Evolutionary conservation across 1,140 invertebrate species (phyloP).

Genomic region (Acromyrmex charruanus): DNA sequence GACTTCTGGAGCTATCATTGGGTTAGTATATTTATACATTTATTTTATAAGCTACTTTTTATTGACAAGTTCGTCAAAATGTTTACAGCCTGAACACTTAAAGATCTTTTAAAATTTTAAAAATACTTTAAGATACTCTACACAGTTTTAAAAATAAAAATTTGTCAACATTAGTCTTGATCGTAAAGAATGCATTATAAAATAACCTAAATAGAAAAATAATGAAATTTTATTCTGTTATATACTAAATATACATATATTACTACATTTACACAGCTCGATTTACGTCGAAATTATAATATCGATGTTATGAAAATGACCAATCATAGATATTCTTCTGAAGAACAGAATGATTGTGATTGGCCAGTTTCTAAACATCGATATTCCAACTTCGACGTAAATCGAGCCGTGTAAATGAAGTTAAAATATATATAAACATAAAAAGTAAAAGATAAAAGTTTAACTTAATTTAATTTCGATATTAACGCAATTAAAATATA

Average conservation of each 20-base stretch:
- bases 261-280: too few species aligned
- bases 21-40: constrained; percentile 15
- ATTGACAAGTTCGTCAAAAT: not conserved
- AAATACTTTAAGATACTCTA: not conserved
- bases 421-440: too few species aligned
- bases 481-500: too few species aligned
- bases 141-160: not conserved
- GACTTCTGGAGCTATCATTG: not conserved
- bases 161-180: not conserved
- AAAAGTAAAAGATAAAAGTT: too few species aligned
- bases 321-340: too few species aligned
- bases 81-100: not conserved
- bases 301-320: not conserved
- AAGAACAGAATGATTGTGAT: too few species aligned
- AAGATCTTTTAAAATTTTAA: not conserved
- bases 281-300: too few species aligned
- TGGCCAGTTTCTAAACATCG: too few species aligned
- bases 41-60: not conserved
- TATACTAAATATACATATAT: too few species aligned
- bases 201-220: not conserved
- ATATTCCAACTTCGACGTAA: too few species aligned
- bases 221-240: not conserved
- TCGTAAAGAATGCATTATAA: not conserved
- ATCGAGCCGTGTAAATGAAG: too few species aligned
- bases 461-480: too few species aligned